Evolutionary conservation across 2,113 vertebrate species (phyloP).

Genomic region (Colinus virginianus): DNA sequence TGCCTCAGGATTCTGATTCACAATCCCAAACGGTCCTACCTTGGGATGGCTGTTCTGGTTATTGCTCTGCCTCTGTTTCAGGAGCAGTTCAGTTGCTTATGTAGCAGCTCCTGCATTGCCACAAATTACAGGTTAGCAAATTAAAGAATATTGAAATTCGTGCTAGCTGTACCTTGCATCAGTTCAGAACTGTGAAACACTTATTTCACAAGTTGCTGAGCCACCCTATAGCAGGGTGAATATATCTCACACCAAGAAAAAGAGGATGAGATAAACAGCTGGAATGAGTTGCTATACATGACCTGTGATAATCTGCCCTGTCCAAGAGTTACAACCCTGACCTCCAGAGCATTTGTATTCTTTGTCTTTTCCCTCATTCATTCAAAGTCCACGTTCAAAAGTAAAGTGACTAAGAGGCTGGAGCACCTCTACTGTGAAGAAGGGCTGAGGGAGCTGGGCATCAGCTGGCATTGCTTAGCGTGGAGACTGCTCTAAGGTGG

Average conservation of each 20-base stretch:
- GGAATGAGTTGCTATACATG: neutral
- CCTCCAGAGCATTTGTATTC: neutral
- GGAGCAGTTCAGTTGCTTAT: neutral
- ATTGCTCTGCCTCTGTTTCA: neutral
- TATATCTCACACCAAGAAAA: neutral
- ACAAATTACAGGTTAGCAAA: neutral
- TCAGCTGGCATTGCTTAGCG: too few relatives aligned
- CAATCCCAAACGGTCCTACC: neutral
- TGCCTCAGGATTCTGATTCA: neutral
- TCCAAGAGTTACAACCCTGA: neutral
- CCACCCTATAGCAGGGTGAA: neutral
- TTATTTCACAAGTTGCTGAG: conserved; percentile 13
- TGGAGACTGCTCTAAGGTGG: too few relatives aligned
- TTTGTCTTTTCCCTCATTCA: neutral
- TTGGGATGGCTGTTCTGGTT: neutral
- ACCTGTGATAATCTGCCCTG: neutral
- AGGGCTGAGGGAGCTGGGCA: too few relatives aligned
- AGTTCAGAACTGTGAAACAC: conserved; percentile 26
- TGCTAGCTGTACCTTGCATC: conserved; percentile 13
- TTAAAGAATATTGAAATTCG: neutral
- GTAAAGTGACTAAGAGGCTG: neutral
- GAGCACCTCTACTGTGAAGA: too few relatives aligned
- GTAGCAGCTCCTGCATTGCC: neutral
- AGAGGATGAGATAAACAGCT: neutral
- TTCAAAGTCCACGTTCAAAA: neutral